These are phyloP conservation scores for Microctenopoma lineatum DNA, from an alignment of 2,797 vertebrate species.

Conservation along the genomic window DNA sequence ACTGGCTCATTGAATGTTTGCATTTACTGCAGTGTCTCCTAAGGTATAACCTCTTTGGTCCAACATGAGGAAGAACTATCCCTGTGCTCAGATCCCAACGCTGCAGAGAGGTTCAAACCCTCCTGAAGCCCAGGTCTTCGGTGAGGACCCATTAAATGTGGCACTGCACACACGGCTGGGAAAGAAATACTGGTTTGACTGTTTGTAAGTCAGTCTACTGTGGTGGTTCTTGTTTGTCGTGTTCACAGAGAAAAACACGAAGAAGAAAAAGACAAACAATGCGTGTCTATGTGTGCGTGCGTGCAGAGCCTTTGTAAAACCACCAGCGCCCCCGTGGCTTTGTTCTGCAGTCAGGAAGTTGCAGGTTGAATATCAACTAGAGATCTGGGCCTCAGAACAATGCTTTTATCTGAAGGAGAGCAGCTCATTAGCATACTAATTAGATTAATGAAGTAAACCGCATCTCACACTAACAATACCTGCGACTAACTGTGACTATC, in stretches of 20 bases:
- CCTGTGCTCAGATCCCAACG: too few species aligned
- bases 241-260: slow-evolving; percentile 67
- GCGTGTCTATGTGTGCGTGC: slow-evolving; percentile 22
- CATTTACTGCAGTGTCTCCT: too few species aligned
- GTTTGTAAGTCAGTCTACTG: slow-evolving; percentile 53
- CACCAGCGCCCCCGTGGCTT: slow-evolving; percentile 57
- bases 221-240: slow-evolving; percentile 52
- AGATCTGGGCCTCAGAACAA: slow-evolving; percentile 68
- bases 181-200: slow-evolving; percentile 30
- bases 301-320: slow-evolving; percentile 50
- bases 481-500: slow-evolving; percentile 35
- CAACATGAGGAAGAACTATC: too few species aligned
- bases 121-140: too few species aligned
- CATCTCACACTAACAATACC: slow-evolving; percentile 47
- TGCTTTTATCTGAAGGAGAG: slow-evolving; percentile 71
- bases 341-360: slow-evolving; percentile 59
- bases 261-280: slow-evolving; percentile 42
- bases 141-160: too few species aligned
- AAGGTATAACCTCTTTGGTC: too few species aligned
- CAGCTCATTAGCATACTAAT: slow-evolving; percentile 76
- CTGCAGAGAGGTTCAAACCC: too few species aligned
- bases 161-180: too few species aligned
- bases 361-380: slow-evolving; percentile 74
- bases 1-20: too few species aligned
- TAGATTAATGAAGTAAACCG: slow-evolving; percentile 72